phyloP scores from a whole-genome alignment of 2,888 invertebrate genomes.

The Mongoloraphidia duomilia region DNA sequence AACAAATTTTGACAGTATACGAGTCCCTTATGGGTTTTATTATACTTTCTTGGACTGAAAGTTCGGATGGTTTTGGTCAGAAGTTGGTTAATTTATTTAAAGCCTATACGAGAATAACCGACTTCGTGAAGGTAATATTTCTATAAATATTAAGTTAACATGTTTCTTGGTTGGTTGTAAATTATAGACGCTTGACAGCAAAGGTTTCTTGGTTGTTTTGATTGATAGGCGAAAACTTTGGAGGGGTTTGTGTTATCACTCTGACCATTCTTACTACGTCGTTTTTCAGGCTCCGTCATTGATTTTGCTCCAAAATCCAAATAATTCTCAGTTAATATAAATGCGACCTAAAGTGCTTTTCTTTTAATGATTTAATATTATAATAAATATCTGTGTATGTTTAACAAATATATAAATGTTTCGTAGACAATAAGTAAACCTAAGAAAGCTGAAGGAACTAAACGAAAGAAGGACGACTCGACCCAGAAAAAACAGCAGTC shows the following conservation, averaged over 20 bases:
- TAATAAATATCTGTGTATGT: no score
- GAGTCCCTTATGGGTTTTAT: slow-evolving; percentile 50
- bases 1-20: slow-evolving; percentile 45
- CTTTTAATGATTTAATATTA: no score
- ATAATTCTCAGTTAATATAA: no score
- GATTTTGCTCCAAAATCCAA: no score
- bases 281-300: no score
- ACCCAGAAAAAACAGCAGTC: slow-evolving; percentile 24
- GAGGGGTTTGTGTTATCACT: no score
- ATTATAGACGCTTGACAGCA: no score
- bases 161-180: no score
- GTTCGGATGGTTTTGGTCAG: slow-evolving; percentile 27
- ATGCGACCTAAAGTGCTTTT: no score
- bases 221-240: no score
- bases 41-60: slow-evolving; percentile 39
- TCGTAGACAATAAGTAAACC: slow-evolving; percentile 27
- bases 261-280: no score
- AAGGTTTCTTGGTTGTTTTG: no score
- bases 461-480: slow-evolving; percentile 25
- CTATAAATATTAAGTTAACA: not conserved
- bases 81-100: slow-evolving; percentile 39
- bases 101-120: slow-evolving; percentile 36
- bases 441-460: slow-evolving; percentile 29
- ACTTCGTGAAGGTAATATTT: slow-evolving; percentile 40
- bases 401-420: slow-evolving; percentile 2